Base-by-base conservation (phyloP, 1,140 invertebrate genomes). In the Brachionus asplanchnoidis region DNA sequence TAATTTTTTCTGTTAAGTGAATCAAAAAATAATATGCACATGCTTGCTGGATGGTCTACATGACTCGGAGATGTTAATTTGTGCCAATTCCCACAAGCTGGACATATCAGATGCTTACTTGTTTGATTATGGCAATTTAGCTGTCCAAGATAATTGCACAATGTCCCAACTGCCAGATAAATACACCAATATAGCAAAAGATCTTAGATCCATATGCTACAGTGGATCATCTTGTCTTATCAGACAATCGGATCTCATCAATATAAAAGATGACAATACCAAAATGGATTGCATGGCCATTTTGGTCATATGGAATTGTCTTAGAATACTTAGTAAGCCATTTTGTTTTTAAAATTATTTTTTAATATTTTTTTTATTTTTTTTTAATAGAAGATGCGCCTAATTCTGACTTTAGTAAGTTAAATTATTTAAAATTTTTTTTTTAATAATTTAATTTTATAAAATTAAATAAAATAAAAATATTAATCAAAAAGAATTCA, bases 321-420 rank as follows among this genome's bases (percentile, higher is more conserved):
- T 42, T 32, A 4, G 4, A 11, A 40, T n/a, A 6, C 2, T 36
- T 26, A 26, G 79, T 82, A 77, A 46, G n/a, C 32, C 4, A 40
- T 32, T 78, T 78, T 26, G 17, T 56, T n/a, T 26, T 56, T 75
- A 50, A 56, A 36, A 36, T 50, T 12, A 14, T 36, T 7, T 14
- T 79, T 53, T 17, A 0, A 53, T 46, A 53, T 36, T 46, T 65
- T 28, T 44, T 8, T 36, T 1, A 56, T 44, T 36, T 8, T 11
- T 28, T 56, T 12, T 3, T 12, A 46, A 46, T 5, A 82, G 40
- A 82, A 20, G 36, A 42, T 4, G 23, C 42, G n/a, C 32, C 53
- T n/a, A 66, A 60, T 46, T 20, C 65, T 2, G 20, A 42, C 65
- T 82, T 56, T 44, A 82, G 79, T 82, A 60, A 82, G 56, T 6